Conservation (phyloP, 2,113 vertebrate species). For the Scomber japonicus region DNA sequence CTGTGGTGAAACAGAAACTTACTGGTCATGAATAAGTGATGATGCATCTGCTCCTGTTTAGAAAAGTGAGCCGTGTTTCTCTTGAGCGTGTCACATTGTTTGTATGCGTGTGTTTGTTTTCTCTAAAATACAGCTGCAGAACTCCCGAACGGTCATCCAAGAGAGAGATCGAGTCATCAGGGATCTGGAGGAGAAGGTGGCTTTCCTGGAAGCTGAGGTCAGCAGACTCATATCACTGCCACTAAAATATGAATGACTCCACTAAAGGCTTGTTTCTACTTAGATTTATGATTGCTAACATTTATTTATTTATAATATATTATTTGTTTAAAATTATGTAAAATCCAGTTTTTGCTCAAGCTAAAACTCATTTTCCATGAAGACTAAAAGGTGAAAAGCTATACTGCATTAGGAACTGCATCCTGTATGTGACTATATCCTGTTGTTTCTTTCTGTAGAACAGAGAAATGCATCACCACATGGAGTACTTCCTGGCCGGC, state of each 20-base stretch:
- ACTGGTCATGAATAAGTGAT: conserved; percentile 65
- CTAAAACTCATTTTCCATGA: background rate
- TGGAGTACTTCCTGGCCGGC: conserved; percentile 88
- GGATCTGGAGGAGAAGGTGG: conserved; percentile 91
- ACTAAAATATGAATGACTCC: background rate
- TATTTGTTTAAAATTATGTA: background rate
- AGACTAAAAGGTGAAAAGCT: background rate
- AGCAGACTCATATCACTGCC: conserved; percentile 19
- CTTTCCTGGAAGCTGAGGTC: conserved; percentile 94
- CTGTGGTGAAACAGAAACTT: conserved; percentile 36
- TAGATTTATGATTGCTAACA: no score
- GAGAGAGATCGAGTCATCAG: conserved; percentile 88
- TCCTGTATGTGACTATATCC: background rate
- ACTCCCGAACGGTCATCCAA: conserved; percentile 89
- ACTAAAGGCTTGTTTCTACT: background rate
- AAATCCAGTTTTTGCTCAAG: background rate
- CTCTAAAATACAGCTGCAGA: conserved; percentile 87
- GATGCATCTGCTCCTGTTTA: conserved; percentile 15
- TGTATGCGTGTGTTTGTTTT: conserved; percentile 25
- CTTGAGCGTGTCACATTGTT: background rate
- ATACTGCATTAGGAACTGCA: no score
- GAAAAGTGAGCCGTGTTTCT: conserved; percentile 10
- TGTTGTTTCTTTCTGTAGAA: conserved; percentile 83
- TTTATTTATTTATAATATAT: background rate
- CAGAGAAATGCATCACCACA: conserved; percentile 91